phyloP scores from a whole-genome alignment of 2,888 invertebrate species.

The Myathropa florea region DNA sequence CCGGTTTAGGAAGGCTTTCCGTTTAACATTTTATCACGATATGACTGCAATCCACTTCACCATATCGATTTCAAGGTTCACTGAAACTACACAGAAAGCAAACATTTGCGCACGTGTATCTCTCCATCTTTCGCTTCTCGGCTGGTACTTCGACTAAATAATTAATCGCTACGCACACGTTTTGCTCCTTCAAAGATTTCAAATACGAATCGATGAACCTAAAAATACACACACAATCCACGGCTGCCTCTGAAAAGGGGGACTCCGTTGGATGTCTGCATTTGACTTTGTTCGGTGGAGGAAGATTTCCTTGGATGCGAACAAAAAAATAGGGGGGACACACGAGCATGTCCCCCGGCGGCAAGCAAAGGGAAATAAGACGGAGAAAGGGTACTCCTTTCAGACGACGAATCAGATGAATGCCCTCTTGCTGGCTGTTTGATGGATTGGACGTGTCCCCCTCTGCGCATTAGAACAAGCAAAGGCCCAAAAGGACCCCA shows the following conservation, averaged over 20 bases:
- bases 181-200: not conserved
- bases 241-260: not conserved
- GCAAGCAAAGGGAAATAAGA: not conserved
- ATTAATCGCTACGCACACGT: not conserved
- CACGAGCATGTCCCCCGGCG: not conserved
- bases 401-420: not conserved
- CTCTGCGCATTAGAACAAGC: not conserved
- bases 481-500: not conserved
- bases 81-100: not conserved
- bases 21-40: not conserved
- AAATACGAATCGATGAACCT: not conserved
- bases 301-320: not conserved
- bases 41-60: not conserved
- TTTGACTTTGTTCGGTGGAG: not conserved
- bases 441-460: not conserved
- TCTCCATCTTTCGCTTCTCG: not conserved
- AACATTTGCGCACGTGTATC: not conserved
- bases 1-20: not conserved
- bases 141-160: conserved; percentile 3
- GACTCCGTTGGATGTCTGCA: not conserved
- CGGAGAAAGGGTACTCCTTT: not conserved
- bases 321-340: not conserved
- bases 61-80: not conserved
- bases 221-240: not conserved
- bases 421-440: not conserved